Base-by-base conservation (phyloP, 2,888 invertebrate species). In the Nephrotoma appendiculata region DNA sequence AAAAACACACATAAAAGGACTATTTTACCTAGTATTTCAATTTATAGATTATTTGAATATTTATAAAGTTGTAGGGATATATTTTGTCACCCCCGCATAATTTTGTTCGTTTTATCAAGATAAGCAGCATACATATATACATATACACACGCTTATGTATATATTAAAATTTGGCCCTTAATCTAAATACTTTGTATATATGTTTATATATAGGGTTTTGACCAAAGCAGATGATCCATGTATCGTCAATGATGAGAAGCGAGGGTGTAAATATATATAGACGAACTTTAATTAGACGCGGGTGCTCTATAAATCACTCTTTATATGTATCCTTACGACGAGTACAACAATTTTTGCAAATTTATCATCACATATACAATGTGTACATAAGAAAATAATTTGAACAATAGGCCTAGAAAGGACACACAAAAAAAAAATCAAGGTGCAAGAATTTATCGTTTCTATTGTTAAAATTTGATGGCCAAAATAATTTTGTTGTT, bases 31-130 rank as follows among this genome's bases (percentile, higher is more conserved):
- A 31, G 31, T 31, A 71, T 71, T 71, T 71, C 19, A 71, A 71
- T 71, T 71, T 71, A 71, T 71, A 71, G 71, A 71, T 71, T 71
- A 71, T 71, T 71, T 71, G 71, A 71, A 71, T 71, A 71, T 71
- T 71, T 71, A 71, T 57, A 19, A 7, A 11, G 11, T 9, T 31
- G 71, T 71, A 31, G 31, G 31, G 71, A 31, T 31, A 31, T 19
- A 71, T 52, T 71, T 71, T 84, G 84, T 84, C 84, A 84, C 84
- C 84, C 84, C 84, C 84, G 84, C 84, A 84, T 84, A 84, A 84
- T 42, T n/a, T 12, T 48, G 11, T 42, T 15, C 6, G 12, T 84
- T 84, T 42, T 84, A 84, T 84, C 41, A 11, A 42, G 41, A 71
- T 71, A 52, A 52, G 52, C 52, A 31, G 31, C 31, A 31, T 2